Evolutionary conservation across 2,888 invertebrate species (phyloP).

Genomic region (Scrobipalpa costella): DNA sequence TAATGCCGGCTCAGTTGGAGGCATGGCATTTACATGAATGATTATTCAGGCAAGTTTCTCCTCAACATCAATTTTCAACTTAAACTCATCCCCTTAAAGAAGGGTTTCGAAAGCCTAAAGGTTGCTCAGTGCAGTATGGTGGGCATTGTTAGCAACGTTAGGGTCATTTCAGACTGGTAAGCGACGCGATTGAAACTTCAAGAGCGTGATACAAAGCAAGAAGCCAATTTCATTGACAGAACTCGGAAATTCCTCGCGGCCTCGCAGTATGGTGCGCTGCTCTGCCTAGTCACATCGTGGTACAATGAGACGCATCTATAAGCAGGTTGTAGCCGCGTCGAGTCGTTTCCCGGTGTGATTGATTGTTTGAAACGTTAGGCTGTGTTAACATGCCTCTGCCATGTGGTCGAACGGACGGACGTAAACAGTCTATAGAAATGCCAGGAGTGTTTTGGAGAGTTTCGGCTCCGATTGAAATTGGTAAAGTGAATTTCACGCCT

Average conservation of each 20-base stretch:
- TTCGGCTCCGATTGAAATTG: neutral
- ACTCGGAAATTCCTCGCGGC: too few species aligned
- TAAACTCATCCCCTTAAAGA: conserved; percentile 39
- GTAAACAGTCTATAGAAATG: conserved; percentile 24
- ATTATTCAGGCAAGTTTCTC: conserved; percentile 57
- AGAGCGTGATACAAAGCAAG: too few species aligned
- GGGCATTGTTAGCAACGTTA: conserved; percentile 60
- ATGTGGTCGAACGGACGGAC: conserved; percentile 19
- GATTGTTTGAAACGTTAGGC: conserved; percentile 60
- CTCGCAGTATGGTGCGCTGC: too few species aligned
- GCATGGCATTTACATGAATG: conserved; percentile 74
- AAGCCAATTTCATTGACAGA: too few species aligned
- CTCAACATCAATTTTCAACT: conserved; percentile 41
- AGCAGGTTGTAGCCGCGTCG: too few species aligned
- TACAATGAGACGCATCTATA: too few species aligned
- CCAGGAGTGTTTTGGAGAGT: neutral
- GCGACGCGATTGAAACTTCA: too few species aligned
- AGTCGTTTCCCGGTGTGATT: too few species aligned
- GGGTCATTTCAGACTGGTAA: too few species aligned
- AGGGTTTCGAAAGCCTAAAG: conserved; percentile 41
- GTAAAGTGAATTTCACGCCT: neutral
- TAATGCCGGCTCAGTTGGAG: conserved; percentile 58
- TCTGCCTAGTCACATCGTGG: too few species aligned
- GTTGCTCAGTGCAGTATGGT: conserved; percentile 63
- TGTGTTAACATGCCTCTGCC: conserved; percentile 54